Percentiles rank a stretch among this genome's conserved stretches.
Evolutionary conservation across 2,888 invertebrate genomes (phyloP).

Genomic region (Scaptomyza caliginosa): DNA sequence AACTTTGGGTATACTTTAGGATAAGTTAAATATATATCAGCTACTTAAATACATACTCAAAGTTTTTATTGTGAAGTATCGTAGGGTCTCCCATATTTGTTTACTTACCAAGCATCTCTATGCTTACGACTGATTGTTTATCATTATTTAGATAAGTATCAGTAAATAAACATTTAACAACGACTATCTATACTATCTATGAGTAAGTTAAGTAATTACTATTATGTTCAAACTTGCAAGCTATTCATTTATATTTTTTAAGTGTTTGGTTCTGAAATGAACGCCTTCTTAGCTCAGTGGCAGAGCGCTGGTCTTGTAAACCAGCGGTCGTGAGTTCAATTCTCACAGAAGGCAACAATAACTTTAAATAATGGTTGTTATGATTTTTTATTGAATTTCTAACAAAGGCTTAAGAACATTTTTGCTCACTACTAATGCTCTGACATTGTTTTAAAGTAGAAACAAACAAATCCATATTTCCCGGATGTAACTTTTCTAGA

Average conservation of each 20-base stretch:
- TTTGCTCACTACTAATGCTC: too few relatives aligned
- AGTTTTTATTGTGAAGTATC: not conserved
- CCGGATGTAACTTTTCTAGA: not conserved
- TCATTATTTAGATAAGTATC: not conserved
- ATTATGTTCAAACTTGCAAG: not conserved
- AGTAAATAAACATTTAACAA: not conserved
- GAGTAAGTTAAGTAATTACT: slow-evolving; percentile 2
- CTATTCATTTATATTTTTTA: not conserved
- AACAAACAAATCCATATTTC: not conserved
- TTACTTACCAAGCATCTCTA: not conserved
- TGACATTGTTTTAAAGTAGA: too few relatives aligned
- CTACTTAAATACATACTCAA: too few relatives aligned
- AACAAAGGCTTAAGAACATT: too few relatives aligned
- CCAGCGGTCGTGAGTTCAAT: slow-evolving; percentile 96
- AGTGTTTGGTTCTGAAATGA: fast-evolving
- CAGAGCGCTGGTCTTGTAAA: slow-evolving; percentile 96
- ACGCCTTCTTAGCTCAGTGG: slow-evolving; percentile 95
- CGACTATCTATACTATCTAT: slow-evolving; percentile 5
- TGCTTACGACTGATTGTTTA: not conserved
- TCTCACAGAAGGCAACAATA: slow-evolving; percentile 91
- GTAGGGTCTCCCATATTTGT: not conserved
- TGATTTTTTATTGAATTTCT: not conserved
- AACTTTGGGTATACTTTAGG: too few relatives aligned
- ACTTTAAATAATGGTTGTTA: not conserved
- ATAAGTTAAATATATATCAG: too few relatives aligned